Percentiles rank a stretch among this genome's conserved stretches.
phyloP scores from a whole-genome alignment of 2,888 invertebrate genomes.

The Gryllus longicercus region DNA sequence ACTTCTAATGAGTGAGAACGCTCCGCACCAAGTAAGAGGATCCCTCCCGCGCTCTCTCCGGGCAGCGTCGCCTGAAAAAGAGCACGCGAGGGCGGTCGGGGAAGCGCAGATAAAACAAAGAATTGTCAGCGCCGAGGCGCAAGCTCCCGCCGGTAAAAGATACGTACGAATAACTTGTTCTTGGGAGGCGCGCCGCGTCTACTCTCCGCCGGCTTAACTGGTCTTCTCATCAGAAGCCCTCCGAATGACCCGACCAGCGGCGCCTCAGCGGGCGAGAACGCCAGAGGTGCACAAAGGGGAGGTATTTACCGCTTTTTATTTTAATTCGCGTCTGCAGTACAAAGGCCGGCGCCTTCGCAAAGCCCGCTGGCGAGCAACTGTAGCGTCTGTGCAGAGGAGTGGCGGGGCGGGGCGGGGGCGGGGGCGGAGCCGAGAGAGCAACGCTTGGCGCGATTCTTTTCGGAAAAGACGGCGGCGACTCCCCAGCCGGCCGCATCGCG shows the following conservation, averaged over 20 bases:
- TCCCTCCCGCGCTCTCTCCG: background rate
- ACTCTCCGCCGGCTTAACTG: background rate
- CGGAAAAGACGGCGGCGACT: background rate
- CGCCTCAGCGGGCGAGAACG: too few species aligned
- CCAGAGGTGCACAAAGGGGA: background rate
- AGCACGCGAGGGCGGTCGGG: too few species aligned
- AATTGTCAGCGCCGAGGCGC: background rate
- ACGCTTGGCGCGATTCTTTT: background rate
- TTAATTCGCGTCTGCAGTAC: background rate
- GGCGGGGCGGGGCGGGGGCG: background rate
- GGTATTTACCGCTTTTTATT: constrained; percentile 6
- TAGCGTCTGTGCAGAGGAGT: background rate
- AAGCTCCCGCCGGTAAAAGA: background rate
- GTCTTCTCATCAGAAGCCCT: background rate
- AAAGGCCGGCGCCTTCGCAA: background rate
- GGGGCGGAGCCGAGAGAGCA: background rate
- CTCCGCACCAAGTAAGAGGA: background rate
- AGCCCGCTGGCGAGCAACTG: too few species aligned
- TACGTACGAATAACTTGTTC: background rate
- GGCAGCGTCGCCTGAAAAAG: too few species aligned
- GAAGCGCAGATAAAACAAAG: background rate
- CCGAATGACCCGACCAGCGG: background rate
- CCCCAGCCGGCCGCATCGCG: background rate
- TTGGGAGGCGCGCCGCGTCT: background rate
- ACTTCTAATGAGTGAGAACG: constrained; percentile 17